A percentile compares a stretch with the other conserved stretches of the same genome.
These are phyloP conservation scores for Danaus melanippus DNA, from an alignment of 1,140 invertebrate species.

Conservation along the genomic window DNA sequence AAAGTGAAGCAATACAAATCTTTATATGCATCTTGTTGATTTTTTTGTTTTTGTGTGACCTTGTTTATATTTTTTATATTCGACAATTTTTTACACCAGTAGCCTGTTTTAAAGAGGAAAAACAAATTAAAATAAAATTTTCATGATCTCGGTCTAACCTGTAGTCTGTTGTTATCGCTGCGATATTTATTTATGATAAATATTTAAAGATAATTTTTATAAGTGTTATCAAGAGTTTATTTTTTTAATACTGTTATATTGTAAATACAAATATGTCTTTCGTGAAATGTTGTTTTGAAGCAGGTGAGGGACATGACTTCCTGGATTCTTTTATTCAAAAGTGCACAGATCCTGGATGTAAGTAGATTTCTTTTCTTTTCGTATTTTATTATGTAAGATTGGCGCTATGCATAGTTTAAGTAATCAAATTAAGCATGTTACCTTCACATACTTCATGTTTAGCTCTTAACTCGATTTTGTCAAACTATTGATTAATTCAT, in stretches of 20 bases:
- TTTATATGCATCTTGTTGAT: not conserved
- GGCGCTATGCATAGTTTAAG: not conserved
- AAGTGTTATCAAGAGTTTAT: conserved; percentile 2
- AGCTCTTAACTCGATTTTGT: conserved; percentile 11
- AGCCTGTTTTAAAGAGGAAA: no score
- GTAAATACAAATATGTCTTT: conserved; percentile 74
- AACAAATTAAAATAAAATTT: no score
- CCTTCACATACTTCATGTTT: not conserved
- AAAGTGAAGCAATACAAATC: conserved; percentile 22
- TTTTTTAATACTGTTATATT: conserved; percentile 1
- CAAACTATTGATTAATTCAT: conserved; percentile 21
- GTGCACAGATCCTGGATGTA: conserved; percentile 86
- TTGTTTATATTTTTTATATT: no score
- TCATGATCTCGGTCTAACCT: no score
- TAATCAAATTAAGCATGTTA: conserved; percentile 7
- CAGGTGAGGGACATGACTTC: conserved; percentile 79
- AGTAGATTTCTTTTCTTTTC: conserved; percentile 62
- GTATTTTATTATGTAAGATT: conserved; percentile 1
- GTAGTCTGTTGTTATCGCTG: no score
- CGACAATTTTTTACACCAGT: no score
- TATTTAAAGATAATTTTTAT: not conserved
- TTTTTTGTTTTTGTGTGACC: no score
- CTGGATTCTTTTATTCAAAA: conserved; percentile 82
- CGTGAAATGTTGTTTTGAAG: conserved; percentile 84
- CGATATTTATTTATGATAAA: no score